Conservation (phyloP, 2,888 invertebrate species). For the Junonia oenone region DNA sequence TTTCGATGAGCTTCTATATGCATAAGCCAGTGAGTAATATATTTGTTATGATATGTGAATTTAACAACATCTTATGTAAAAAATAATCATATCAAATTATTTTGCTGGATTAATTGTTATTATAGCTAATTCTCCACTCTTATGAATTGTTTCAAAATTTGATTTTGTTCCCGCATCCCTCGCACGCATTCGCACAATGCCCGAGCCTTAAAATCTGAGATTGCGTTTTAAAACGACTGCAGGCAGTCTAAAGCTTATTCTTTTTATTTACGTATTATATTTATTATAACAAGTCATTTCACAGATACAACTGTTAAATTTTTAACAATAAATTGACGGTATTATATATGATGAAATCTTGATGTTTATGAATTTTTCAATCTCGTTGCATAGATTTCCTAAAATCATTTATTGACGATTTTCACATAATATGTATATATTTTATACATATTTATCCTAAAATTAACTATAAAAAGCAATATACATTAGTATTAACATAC, state of each 20-base stretch:
- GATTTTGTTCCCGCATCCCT: conserved; percentile 4
- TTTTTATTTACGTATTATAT: conserved; percentile 22
- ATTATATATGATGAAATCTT: not conserved
- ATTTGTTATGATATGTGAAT: no score
- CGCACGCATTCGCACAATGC: conserved; percentile 40
- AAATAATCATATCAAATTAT: no score
- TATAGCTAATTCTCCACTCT: no score
- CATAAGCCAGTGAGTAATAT: conserved; percentile 38
- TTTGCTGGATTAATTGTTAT: no score
- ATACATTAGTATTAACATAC: conserved; percentile 2
- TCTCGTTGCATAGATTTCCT: conserved; percentile 13
- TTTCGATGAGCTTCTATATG: conserved; percentile 49
- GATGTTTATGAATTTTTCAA: not conserved
- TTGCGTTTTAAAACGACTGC: conserved; percentile 42
- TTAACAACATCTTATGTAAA: no score
- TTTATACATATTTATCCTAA: conserved; percentile 4
- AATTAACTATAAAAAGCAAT: conserved; percentile 4
- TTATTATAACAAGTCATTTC: conserved; percentile 17
- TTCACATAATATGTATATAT: conserved; percentile 3
- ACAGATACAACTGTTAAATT: conserved; percentile 15
- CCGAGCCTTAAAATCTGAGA: conserved; percentile 37
- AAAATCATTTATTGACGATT: conserved; percentile 13
- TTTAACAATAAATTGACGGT: conserved; percentile 7
- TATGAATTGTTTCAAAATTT: no score
- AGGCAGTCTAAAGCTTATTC: conserved; percentile 48